Evolutionary conservation across 2,797 vertebrate species (phyloP), one percentile per base, ranked within the genome.

Genomic region (Etheostoma nigrum): DNA sequence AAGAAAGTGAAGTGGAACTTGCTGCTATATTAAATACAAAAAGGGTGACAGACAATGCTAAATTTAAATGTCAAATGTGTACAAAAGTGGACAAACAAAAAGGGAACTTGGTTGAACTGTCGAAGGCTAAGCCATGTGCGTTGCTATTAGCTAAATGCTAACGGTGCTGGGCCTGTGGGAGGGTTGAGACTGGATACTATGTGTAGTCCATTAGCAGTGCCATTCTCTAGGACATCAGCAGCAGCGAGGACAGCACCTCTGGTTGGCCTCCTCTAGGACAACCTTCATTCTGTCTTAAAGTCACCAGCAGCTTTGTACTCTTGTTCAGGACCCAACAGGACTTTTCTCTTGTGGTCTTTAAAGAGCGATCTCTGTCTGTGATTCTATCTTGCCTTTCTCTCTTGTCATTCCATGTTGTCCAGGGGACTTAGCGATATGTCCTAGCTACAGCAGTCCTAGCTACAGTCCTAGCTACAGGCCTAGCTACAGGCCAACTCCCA

Each of bases 231-330:
- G 90, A 91, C 83, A 85, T 83, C 36, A 86, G 25, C 83, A 82
- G 85, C 67, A 83, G 67, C 83, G 75, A 70, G 63, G 36, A 40
- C 86, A 84, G 57, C 89, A 87, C 81, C 86, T 88, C 86, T 76
- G 84, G 72, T 89, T 42, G 72, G 81, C 88, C 91, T 85, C 85
- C 33, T 64, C 69, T 53, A 77, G 81, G 77, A 91, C 85, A 75
- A 82, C 78, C 79, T 86, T 93, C 89, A 91, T 93, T 91, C 87
- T 94, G 91, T 95, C 93, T 94, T 94, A 93, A 93, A 89, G 91
- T 92, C 94, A 95, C 95, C 95, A 95, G 94, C 94, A 95, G 94
- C 93, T 93, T 95, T 94, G 87, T 80, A 84, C 67, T 75, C 87
- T 88, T 64, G 86, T 86, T 87, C 55, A 60, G 73, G 90, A 81